Percentiles rank a stretch among this genome's conserved stretches.
phyloP scores from a whole-genome alignment of 2,888 invertebrate genomes.

The Drosophila neonasuta region DNA sequence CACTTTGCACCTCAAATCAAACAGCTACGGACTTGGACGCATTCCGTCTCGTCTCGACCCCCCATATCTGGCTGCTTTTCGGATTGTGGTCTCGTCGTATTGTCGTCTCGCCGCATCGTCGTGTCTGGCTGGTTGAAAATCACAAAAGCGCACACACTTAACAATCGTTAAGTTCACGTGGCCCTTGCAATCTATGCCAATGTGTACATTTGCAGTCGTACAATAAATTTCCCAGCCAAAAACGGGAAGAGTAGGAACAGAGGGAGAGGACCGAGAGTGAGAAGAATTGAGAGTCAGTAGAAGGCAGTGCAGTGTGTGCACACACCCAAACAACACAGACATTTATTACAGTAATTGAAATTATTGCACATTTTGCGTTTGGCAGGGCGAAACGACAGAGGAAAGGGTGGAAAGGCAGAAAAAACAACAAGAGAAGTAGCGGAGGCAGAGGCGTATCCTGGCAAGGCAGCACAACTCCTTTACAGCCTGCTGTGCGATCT shows the following conservation, averaged over 20 bases:
- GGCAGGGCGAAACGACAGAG: slow-evolving; percentile 53
- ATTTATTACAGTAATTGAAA: slow-evolving; percentile 81
- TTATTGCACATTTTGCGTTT: slow-evolving; percentile 79
- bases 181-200: slow-evolving; percentile 46
- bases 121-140: slow-evolving; percentile 50
- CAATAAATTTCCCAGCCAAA: slow-evolving; percentile 61
- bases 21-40: slow-evolving; percentile 28
- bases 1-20: slow-evolving; percentile 65
- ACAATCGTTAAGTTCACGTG: slow-evolving; percentile 64
- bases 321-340: slow-evolving; percentile 64
- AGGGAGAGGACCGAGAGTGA: slow-evolving; percentile 1
- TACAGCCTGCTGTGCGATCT: slow-evolving; percentile 57
- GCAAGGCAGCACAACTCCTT: slow-evolving; percentile 15
- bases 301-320: slow-evolving; percentile 12
- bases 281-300: background rate
- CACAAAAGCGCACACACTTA: slow-evolving; percentile 63
- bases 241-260: background rate
- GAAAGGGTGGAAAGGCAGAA: background rate
- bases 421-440: slow-evolving; percentile 15
- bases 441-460: slow-evolving; percentile 43
- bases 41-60: slow-evolving; percentile 23
- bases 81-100: slow-evolving; percentile 6
- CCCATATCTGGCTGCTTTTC: background rate
- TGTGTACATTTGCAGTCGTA: slow-evolving; percentile 38
- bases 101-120: slow-evolving; percentile 1